phyloP scores from a whole-genome alignment of 2,113 vertebrate genomes.

The Madoqua kirkii region DNA sequence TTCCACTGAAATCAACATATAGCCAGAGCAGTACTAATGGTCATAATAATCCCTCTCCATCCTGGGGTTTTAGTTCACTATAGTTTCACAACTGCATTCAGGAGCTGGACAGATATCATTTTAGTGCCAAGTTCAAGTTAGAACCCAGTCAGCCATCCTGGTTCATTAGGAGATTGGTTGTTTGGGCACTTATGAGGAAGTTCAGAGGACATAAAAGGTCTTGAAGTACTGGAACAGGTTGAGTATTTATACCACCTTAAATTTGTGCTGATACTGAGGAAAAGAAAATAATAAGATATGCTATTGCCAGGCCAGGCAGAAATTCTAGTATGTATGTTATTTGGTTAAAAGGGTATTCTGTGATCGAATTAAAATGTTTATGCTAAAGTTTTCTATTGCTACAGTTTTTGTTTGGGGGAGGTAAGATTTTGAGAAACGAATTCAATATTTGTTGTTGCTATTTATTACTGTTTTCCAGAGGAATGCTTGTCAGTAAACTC shows the following conservation, averaged over 20 bases:
- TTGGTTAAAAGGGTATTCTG: neutral
- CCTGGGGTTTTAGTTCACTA: neutral
- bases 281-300: neutral
- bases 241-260: neutral
- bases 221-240: neutral
- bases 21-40: neutral
- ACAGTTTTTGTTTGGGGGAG: neutral
- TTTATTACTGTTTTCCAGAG: neutral
- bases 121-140: neutral
- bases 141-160: neutral
- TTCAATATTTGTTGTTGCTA: neutral
- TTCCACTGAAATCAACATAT: neutral
- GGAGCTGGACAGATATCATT: neutral
- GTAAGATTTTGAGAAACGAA: neutral
- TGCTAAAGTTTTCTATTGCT: neutral
- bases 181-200: neutral
- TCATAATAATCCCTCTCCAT: neutral
- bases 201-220: constrained; percentile 10
- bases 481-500: neutral
- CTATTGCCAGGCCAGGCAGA: neutral
- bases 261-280: neutral
- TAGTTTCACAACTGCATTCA: neutral
- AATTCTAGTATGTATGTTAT: neutral
- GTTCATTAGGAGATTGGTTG: neutral
- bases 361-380: neutral